Base-by-base conservation (phyloP, 2,797 vertebrate genomes). In the Pipistrellus pygmaeus region DNA sequence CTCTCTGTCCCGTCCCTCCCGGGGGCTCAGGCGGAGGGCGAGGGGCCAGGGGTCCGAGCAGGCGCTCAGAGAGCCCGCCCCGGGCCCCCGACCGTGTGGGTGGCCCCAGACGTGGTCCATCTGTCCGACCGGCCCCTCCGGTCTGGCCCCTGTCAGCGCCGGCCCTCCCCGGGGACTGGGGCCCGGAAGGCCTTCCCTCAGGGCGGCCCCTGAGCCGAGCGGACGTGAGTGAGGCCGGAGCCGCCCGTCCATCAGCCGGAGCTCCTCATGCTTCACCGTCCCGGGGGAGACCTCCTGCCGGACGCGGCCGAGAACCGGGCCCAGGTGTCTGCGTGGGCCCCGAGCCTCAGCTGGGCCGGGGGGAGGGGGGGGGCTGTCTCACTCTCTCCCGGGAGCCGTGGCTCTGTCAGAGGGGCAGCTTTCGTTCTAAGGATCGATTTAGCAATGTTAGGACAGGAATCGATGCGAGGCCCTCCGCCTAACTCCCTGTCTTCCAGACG, bases 381-480 rank as follows among this genome's bases (percentile, higher is more conserved):
- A 6, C 12, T 68, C 20, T 72, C 10, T 44, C 80, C 71, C 23
- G 44, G 77, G 32, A 66, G 44, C 27, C 48, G 13, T 68, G 32
- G 46, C 85, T 66, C 85, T 18, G 17, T 41, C n/a, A 75, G 60
- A 90, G 25, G 44, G 8, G 2, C 11, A 51, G 66, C 2, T 32
- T 95, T 76, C 76, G 38, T 84, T 86, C 75, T 77, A 53, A 55
- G 73, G 88, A 48, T 84, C 51, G 23, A 35, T 76, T 64, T 15
- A n/a, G 85, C 85, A 71, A 57, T 20, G 12, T 85, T 64, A 83
- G 57, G 76, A 53, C 7, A 32, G 44, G 27, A 72, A 41, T 30
- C 71, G 60, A 27, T 1, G 35, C 35, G 48, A 60, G 62, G 27
- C 23, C 21, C 53, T 86, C 46, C 21, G 15, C 35, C 57, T 25